Base-by-base conservation (phyloP, 2,888 invertebrate species). In the Amphipyra berbera region DNA sequence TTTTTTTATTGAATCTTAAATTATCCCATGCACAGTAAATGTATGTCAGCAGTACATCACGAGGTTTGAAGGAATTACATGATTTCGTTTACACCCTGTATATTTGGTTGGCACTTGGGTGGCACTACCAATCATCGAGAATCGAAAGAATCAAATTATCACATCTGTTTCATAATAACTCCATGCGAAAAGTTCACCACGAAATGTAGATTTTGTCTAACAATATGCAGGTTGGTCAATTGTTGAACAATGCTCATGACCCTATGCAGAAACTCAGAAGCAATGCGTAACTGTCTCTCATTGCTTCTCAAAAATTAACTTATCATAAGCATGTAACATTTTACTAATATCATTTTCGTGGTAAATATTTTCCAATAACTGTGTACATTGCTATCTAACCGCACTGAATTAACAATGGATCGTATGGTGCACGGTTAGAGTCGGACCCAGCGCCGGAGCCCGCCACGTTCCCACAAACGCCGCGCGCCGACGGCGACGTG, bases 361-460 rank as follows among this genome's bases (percentile, higher is more conserved):
- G 69, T 69, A 47, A 58, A 42, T 38, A 30, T 66, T 55, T 46
- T 49, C 41, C 14, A 40, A 30, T 56, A 57, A 66, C 41, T 56
- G 61, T 74, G 67, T 70, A 78, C 72, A 73, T 71, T 61, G 76
- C 73, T 75, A 73, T 56, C 70, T 78, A 78, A 81, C 76, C 66
- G 78, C 79, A 78, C 79, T 77, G 21, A 42, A 78, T 64, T 79
- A 79, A 78, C 79, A 53, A 21, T 63, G 52, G 61, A 47, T 54
- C 76, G 68, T 76, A 68, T 80, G 82, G 82, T 79, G 85, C 81
- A 78, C 81, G 88, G 82, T 55, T 87, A 90, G 93, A 91, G 73
- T 48, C 85, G 73, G 90, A 88, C 67, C 82, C 82, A 62, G 79
- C 78, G 73, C 84, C 88, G 58, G 87, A 83, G 46, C 78, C 56